Evolutionary conservation across 2,113 vertebrate genomes (phyloP), one percentile per base, ranked within the genome.

Genomic region (Elaphurus davidianus): DNA sequence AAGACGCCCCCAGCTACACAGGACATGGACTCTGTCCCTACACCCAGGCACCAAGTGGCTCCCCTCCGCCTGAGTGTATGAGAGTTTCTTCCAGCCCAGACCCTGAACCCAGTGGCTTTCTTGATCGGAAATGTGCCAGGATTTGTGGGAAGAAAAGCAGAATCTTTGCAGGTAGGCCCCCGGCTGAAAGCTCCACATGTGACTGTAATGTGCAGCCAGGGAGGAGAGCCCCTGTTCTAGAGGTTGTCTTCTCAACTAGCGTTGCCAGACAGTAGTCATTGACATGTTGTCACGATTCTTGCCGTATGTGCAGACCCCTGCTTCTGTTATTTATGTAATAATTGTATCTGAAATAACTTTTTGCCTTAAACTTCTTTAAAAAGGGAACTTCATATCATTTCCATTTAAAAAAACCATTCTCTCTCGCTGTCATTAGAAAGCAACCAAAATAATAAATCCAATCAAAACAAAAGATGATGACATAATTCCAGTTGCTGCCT

Each of bases 401-500:
- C 28, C 81, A 40, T 54, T 40, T 4, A 54, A 60, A 55, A 74
- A 64, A 76, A 27, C 8, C 64, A 33, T 36, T 28, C 28, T 23
- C 17, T 79, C 67, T 74, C n/a, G 19, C 40, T 36, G 12, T 60
- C 54, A 21, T 59, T 76, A 76, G 50, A 92, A 92, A 92, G 78
- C 67, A 89, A 40, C 67, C 54, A 43, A 67, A 97, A 45, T 64
- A 55, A 40, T 25, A 67, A 87, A 83, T 54, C 59, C 25, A 45
- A 25, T 83, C 14, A 36, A 82, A 83, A 47, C 43, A 55, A 67
- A 87, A 23, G 52, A 36, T n/a, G 52, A n/a, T 62, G 1, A 11
- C 43, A 7, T 17, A 28, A 40, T 79, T 79, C 62, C 25, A 84
- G 43, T 54, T 59, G 36, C 76, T 47, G 8, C 28, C 67, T 40